Evolutionary conservation across 2,888 invertebrate species (phyloP), one percentile per base, ranked within the genome.

Genomic region (Pyrrhosoma nymphula): DNA sequence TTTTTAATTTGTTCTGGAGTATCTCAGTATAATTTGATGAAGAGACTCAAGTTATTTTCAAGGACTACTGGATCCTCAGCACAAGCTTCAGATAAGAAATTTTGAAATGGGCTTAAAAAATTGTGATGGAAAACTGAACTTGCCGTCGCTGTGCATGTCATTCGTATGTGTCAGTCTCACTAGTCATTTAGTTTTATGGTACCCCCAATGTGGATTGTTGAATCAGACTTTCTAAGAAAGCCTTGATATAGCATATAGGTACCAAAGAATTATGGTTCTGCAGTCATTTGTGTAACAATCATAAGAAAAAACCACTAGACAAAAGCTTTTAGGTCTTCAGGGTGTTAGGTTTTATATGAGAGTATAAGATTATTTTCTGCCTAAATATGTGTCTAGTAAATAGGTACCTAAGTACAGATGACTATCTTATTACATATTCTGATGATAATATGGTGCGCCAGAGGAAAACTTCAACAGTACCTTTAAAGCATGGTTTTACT

Each of bases 141-240:
- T 14, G 35, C 82, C n/a, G 14, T 82, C 35, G 82, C 82, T 75
- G 75, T 63, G 56, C 69, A n/a, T 55, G 93, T 75, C 55, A 14
- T 93, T 93, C 4, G 60, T 63, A n/a, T 93, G 47, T 69, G 75
- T 93, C 63, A 63, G 91, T 47, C 47, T 93, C 69, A 30, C 93
- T 93, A 93, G 93, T 93, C 93, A 93, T 26, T 69, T 93, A 55
- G 75, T 69, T 93, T 63, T 30, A 69, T 39, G 63, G 16, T 82
- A 35, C 35, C 69, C 35, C 69, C 35, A 35, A 35, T 82, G 35
- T 35, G 30, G 30, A 16, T 35, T 0, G 14, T 35, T 82, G 35
- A 82, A 82, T 35, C 35, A 26, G 56, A 91, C 63, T 47, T 93
- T 12, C 3, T 69, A 75, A 93, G 63, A 23, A 69, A 47, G 47